Percentiles rank a stretch among this genome's conserved stretches.
phyloP scores from a whole-genome alignment of 2,888 invertebrate genomes.

The Aporophyla lueneburgensis region DNA sequence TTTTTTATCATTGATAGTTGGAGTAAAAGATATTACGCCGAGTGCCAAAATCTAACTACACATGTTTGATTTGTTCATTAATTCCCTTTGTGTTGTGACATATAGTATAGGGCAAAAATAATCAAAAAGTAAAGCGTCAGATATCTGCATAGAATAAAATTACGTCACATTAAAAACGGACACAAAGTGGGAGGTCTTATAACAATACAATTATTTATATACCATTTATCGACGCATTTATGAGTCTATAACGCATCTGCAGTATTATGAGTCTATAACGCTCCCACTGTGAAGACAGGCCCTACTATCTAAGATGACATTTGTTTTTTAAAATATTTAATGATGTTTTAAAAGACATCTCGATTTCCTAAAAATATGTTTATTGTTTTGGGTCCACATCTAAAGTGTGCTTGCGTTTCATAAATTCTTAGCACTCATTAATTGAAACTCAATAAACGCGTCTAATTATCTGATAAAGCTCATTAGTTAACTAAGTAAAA shows the following conservation, averaged over 20 bases:
- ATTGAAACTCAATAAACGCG: not conserved
- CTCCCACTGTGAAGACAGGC: not conserved
- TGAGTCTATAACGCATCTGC: not conserved
- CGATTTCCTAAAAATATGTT: not conserved
- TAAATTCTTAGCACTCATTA: too few relatives aligned
- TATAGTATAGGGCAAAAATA: not conserved
- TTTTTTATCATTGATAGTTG: not conserved
- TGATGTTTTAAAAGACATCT: not conserved
- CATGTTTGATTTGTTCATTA: not conserved
- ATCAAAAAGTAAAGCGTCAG: not conserved
- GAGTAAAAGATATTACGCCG: not conserved
- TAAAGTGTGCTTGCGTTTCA: too few relatives aligned
- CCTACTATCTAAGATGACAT: not conserved
- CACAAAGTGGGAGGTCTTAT: not conserved
- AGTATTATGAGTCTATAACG: not conserved
- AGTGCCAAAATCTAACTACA: not conserved
- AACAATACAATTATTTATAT: not conserved
- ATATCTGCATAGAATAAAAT: not conserved
- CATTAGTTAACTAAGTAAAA: not conserved
- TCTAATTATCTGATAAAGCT: not conserved
- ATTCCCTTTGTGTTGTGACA: not conserved
- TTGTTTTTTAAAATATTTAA: not conserved
- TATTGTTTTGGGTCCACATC: too few relatives aligned
- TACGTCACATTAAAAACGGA: not conserved
- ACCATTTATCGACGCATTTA: not conserved